phyloP scores from a whole-genome alignment of 2,888 invertebrate species.

The Amphimallon solstitiale region DNA sequence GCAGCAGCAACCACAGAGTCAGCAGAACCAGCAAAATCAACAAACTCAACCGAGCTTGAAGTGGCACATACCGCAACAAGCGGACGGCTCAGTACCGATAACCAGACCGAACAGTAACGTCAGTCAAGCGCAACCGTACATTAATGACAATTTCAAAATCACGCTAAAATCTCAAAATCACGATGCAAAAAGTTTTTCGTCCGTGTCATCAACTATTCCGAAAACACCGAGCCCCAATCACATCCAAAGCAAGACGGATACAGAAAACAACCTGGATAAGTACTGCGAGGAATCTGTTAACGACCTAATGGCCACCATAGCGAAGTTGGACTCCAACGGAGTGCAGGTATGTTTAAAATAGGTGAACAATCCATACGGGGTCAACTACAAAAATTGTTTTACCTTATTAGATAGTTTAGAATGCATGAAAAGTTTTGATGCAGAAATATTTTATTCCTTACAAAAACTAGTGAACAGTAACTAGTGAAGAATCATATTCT shows the following conservation, averaged over 20 bases:
- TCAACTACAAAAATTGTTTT: no score
- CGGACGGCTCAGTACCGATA: conserved; percentile 36
- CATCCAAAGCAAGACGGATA: conserved; percentile 56
- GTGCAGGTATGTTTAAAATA: conserved; percentile 69
- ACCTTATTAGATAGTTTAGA: no score
- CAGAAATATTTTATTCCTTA: no score
- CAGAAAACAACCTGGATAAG: conserved; percentile 77
- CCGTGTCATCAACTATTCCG: conserved; percentile 83
- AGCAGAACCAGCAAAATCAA: conserved; percentile 49
- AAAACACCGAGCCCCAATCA: conserved; percentile 86
- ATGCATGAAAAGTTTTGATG: no score
- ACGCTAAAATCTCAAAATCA: conserved; percentile 66
- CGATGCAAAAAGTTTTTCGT: conserved; percentile 51
- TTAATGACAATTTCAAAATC: conserved; percentile 75
- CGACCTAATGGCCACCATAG: conserved; percentile 88
- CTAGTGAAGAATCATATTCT: no score
- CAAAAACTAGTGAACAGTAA: no score
- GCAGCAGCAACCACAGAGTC: conserved; percentile 50
- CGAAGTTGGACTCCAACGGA: conserved; percentile 87
- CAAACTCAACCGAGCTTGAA: conserved; percentile 66
- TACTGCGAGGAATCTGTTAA: conserved; percentile 87
- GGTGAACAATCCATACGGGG: not conserved
- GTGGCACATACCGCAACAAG: conserved; percentile 81
- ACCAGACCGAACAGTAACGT: conserved; percentile 47
- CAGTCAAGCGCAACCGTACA: conserved; percentile 57